A percentile compares a stretch with the other conserved stretches of the same genome.
phyloP scores from a whole-genome alignment of 2,797 vertebrate genomes.

The Clarias fuscus region DNA sequence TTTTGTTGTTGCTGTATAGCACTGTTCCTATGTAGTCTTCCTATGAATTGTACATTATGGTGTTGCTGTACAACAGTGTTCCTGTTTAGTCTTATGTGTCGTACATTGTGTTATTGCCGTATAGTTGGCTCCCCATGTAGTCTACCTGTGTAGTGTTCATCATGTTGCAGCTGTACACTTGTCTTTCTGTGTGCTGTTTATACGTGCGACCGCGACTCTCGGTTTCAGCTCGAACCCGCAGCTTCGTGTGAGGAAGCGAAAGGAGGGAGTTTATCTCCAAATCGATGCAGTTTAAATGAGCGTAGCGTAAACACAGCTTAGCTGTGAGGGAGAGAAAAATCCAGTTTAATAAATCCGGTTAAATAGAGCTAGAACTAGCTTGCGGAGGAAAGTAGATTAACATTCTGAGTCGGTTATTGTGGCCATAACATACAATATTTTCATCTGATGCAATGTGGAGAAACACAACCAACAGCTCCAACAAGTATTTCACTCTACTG shows the following conservation, averaged over 20 bases:
- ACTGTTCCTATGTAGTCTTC: not conserved
- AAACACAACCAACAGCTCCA: constrained; percentile 26
- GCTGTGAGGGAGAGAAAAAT: not conserved
- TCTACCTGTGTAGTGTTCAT: not conserved
- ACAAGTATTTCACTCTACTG: constrained; percentile 66
- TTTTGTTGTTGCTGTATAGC: not conserved
- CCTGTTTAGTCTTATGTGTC: not conserved
- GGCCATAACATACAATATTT: constrained; percentile 24
- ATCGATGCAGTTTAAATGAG: constrained; percentile 10
- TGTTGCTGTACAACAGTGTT: not conserved
- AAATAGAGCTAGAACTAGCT: constrained; percentile 21
- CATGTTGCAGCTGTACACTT: not conserved
- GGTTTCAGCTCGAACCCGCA: not conserved
- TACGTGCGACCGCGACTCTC: not conserved
- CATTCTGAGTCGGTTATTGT: constrained; percentile 36
- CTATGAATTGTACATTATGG: not conserved
- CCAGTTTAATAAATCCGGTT: constrained; percentile 26
- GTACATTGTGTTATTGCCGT: not conserved
- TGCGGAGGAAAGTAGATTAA: constrained; percentile 39
- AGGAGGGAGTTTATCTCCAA: not conserved
- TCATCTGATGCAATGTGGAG: constrained; percentile 34
- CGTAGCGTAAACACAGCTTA: not conserved
- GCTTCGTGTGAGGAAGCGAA: not conserved
- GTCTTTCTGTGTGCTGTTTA: too few relatives aligned
- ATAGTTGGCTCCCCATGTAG: too few relatives aligned